Percentiles rank a stretch among this genome's conserved stretches.
These are phyloP conservation scores for Dichetophora obliterata DNA, from an alignment of 2,888 invertebrate genomes.

Conservation along the genomic window DNA sequence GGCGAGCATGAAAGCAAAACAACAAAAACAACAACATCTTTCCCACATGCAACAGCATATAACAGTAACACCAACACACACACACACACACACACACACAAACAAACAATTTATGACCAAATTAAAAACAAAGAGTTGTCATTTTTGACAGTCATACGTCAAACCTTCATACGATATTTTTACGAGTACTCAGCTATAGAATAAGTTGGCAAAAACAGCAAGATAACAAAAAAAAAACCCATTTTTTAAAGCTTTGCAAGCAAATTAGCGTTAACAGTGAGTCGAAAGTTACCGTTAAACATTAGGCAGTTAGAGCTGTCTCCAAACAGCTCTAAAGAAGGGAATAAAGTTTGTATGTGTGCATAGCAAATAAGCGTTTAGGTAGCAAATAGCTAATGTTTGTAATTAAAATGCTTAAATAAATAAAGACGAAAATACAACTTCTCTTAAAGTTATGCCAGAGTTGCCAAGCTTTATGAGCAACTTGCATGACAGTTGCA, in stretches of 20 bases:
- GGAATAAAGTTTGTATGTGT: neutral
- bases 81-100: too few species aligned
- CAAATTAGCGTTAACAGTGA: slow-evolving; percentile 21
- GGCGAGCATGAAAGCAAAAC: neutral
- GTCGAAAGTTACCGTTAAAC: slow-evolving; percentile 11
- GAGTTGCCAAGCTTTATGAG: neutral
- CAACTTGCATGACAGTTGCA: slow-evolving; percentile 15
- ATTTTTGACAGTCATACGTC: slow-evolving; percentile 12
- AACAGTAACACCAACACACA: neutral
- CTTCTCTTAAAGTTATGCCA: neutral
- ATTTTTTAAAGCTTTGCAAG: neutral
- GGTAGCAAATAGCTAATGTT: neutral
- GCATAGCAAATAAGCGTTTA: neutral
- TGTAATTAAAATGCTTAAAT: slow-evolving; percentile 1
- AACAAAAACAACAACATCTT: neutral
- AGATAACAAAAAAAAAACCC: too few species aligned
- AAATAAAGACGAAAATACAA: neutral
- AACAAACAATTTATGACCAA: neutral
- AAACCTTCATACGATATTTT: neutral
- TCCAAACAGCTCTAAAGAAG: neutral
- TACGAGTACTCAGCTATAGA: neutral
- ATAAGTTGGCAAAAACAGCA: neutral
- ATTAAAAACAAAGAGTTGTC: neutral
- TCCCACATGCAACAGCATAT: neutral
- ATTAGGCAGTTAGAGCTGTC: neutral